These are phyloP conservation scores for Arrhamphus sclerolepis DNA, from an alignment of 2,797 vertebrate genomes.

Conservation along the genomic window DNA sequence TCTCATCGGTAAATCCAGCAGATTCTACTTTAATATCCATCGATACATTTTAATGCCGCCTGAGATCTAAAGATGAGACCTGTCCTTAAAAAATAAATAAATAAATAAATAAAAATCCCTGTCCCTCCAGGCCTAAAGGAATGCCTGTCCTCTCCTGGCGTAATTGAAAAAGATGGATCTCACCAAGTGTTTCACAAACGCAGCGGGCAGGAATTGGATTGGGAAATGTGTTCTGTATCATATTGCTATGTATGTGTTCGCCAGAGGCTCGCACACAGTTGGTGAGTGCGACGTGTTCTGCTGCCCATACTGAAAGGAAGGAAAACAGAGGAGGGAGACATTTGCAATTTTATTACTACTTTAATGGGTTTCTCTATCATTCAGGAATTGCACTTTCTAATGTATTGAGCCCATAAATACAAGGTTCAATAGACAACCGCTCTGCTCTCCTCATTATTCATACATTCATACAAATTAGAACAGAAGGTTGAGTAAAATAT, in stretches of 20 bases:
- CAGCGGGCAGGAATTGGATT: slow-evolving; percentile 77
- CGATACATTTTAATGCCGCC: slow-evolving; percentile 72
- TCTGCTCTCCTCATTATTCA: slow-evolving; percentile 76
- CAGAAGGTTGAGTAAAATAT: slow-evolving; percentile 75
- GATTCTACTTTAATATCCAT: slow-evolving; percentile 70
- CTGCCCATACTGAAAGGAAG: slow-evolving; percentile 68
- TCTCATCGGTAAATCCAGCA: slow-evolving; percentile 60
- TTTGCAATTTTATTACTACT: slow-evolving; percentile 82
- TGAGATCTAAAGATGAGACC: slow-evolving; percentile 66
- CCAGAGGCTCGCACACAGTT: slow-evolving; percentile 53
- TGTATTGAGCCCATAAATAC: slow-evolving; percentile 74
- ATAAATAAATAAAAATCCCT: slow-evolving; percentile 32
- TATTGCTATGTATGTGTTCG: slow-evolving; percentile 69
- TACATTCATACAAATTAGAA: slow-evolving; percentile 77
- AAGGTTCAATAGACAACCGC: slow-evolving; percentile 73
- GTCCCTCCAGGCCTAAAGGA: slow-evolving; percentile 63
- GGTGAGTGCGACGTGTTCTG: slow-evolving; percentile 57
- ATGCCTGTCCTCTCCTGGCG: slow-evolving; percentile 65
- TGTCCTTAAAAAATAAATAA: slow-evolving; percentile 56
- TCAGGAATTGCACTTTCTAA: slow-evolving; percentile 76
- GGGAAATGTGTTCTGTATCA: slow-evolving; percentile 73
- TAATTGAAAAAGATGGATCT: slow-evolving; percentile 81
- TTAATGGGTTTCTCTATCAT: slow-evolving; percentile 78
- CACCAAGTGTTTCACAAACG: slow-evolving; percentile 73
- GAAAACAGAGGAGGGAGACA: slow-evolving; percentile 73